Base-by-base conservation (phyloP, 2,113 vertebrate genomes). In the Apus apus region DNA sequence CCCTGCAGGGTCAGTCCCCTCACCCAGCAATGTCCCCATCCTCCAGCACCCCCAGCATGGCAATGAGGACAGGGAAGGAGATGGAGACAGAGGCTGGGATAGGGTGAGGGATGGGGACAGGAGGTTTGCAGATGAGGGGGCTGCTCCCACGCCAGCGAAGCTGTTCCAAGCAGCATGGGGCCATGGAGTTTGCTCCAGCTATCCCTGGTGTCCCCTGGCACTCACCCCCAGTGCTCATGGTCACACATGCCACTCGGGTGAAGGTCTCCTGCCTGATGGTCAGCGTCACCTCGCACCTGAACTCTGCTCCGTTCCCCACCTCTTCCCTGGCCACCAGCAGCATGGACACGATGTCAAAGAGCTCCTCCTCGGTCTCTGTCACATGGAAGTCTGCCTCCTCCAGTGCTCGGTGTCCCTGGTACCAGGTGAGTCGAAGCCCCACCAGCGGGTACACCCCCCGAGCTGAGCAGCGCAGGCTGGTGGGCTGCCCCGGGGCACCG, bases 271-370 rank as follows among this genome's bases (percentile, higher is more conserved):
- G 19, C 53, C 91, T 0, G 2, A 92, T 1, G 4, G 0, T 27
- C 96, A 98, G 72, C 1, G 65, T 93, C 29, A 88, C 87, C 56
- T 93, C 11, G 10, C 98, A 98, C 30, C 61, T 73, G 56, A 98
- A 97, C 34, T 75, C 50, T 4, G 12, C 7, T 0, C 73, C 95
- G 46, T 38, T 20, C 2, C 2, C 50, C 50, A 81, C 61, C 2
- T 74, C 73, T 40, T 96, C 30, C 2, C 57, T 21, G 0, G 80
- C 73, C 51, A 98, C 45, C 0, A 3, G 8, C 29, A 67, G n/a
- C 4, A 21, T 94, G 53, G 97, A 94, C 1, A 17, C 27, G 0
- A 97, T 51, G 19, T 75, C 58, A 1, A 72, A 77, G 29, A 97
- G 97, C 5, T 94, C 86, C 16, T 95, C 88, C 0, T 74, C 76